Conservation (phyloP, 2,113 vertebrate species). For the Macaca nemestrina region DNA sequence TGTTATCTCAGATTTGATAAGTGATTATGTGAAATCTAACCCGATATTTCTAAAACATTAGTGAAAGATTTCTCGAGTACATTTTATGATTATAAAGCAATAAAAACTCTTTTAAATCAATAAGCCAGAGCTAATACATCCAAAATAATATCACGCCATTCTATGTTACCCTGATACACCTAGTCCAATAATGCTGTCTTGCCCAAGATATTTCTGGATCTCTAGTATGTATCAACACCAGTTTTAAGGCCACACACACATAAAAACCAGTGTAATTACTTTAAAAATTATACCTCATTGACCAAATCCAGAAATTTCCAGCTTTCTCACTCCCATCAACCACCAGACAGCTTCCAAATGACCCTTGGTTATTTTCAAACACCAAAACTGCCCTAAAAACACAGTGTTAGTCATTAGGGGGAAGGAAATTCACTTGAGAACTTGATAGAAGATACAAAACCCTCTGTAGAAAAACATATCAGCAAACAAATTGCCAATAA, state of each 20-base stretch:
- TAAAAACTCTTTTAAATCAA: background rate
- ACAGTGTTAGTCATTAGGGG: background rate
- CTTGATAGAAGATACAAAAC: slow-evolving; percentile 12
- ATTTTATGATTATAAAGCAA: background rate
- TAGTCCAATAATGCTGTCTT: background rate
- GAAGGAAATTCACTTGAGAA: background rate
- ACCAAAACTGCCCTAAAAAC: background rate
- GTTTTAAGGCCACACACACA: background rate
- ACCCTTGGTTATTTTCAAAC: slow-evolving; percentile 31
- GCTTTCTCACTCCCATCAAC: background rate
- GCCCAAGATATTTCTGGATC: background rate
- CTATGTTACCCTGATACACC: background rate
- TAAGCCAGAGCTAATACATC: slow-evolving; percentile 14
- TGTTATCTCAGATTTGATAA: background rate
- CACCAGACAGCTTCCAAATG: background rate
- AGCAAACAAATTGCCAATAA: background rate
- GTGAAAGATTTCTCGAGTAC: background rate
- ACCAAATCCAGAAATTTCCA: slow-evolving; percentile 1
- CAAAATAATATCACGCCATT: slow-evolving; percentile 15
- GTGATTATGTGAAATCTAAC: background rate
- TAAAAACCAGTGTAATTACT: background rate
- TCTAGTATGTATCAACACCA: background rate
- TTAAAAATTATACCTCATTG: slow-evolving; percentile 13
- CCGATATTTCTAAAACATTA: background rate
- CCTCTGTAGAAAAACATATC: slow-evolving; percentile 9